These are phyloP conservation scores for Polyodon spathula DNA, from an alignment of 2,113 vertebrate genomes.

Conservation along the genomic window DNA sequence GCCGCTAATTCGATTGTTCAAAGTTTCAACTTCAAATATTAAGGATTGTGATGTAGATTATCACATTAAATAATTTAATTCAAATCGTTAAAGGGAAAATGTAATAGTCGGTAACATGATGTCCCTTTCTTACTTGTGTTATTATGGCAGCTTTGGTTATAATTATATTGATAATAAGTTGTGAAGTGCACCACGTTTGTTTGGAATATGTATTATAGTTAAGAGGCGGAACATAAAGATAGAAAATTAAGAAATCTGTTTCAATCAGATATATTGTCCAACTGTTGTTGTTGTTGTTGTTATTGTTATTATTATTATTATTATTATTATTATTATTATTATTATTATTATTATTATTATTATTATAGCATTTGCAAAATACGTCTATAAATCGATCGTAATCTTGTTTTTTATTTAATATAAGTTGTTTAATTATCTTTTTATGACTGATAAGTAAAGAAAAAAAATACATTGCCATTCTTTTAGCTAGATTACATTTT, in stretches of 20 bases:
- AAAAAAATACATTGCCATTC: too few species aligned
- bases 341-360: neutral
- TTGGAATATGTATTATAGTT: slow-evolving; percentile 6
- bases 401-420: too few species aligned
- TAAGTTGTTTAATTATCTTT: too few species aligned
- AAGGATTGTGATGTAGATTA: slow-evolving; percentile 54
- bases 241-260: too few species aligned
- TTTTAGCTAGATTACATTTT: too few species aligned
- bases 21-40: slow-evolving; percentile 35
- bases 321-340: slow-evolving; percentile 13
- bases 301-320: too few species aligned
- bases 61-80: slow-evolving; percentile 57
- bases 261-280: neutral
- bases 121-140: slow-evolving; percentile 35
- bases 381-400: neutral
- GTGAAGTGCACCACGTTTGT: slow-evolving; percentile 17
- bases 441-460: too few species aligned
- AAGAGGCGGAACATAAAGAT: neutral
- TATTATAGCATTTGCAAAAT: neutral
- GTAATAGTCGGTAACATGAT: slow-evolving; percentile 35
- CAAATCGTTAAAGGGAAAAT: slow-evolving; percentile 39
- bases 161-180: slow-evolving; percentile 20
- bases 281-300: too few species aligned
- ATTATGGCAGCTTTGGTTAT: slow-evolving; percentile 20
- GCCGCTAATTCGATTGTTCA: slow-evolving; percentile 55